These are phyloP conservation scores for Sardina pilchardus DNA, from an alignment of 2,113 vertebrate genomes.

Conservation along the genomic window DNA sequence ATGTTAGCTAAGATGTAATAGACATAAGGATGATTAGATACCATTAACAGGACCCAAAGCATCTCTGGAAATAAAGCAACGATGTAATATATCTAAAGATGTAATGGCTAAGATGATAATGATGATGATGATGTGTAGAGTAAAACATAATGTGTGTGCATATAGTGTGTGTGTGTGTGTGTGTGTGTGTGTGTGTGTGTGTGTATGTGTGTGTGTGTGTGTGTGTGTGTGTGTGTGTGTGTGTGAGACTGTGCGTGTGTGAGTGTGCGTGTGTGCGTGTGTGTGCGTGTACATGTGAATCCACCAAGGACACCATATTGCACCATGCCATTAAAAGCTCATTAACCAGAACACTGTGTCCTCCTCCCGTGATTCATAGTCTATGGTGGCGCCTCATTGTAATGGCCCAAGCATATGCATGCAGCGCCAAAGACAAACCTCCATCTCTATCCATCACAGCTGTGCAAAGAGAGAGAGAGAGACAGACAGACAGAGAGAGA, in stretches of 20 bases:
- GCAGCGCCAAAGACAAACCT: background rate
- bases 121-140: too few species aligned
- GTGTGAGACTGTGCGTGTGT: background rate
- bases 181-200: background rate
- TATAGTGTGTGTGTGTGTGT: background rate
- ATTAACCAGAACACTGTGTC: constrained; percentile 28
- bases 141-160: background rate
- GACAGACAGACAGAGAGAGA: background rate
- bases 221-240: background rate
- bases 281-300: background rate
- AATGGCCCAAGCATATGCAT: constrained; percentile 31
- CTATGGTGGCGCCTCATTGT: constrained; percentile 14
- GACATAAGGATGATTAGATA: background rate
- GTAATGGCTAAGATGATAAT: too few species aligned
- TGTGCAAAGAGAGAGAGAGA: constrained; percentile 19
- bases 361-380: constrained; percentile 16
- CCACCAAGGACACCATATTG: constrained; percentile 20
- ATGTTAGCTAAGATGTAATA: background rate
- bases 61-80: too few species aligned
- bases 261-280: background rate
- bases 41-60: too few species aligned
- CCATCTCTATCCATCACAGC: constrained; percentile 14
- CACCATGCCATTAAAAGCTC: constrained; percentile 30
- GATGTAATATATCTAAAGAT: too few species aligned
- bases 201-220: background rate